Evolutionary conservation across 2,888 invertebrate genomes (phyloP), one percentile per base, ranked within the genome.

Genomic region (Meghimatium bilineatum): DNA sequence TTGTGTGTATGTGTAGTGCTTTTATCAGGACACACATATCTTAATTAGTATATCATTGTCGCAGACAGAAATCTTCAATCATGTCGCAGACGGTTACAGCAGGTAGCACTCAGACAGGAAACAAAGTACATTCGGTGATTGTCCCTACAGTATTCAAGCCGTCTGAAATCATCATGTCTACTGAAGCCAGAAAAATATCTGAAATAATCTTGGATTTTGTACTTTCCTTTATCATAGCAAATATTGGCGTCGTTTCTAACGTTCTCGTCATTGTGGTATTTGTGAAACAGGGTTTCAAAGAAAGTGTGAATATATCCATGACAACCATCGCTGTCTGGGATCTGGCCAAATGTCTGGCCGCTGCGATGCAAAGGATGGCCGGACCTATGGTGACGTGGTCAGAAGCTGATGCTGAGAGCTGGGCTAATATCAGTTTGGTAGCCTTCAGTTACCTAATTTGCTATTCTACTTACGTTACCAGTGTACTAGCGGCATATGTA

Each of bases 181-280:
- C 74, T 10, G 74, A 52, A 52, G 74, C 52, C 20, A 74, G 74
- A 56, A 74, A 34, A 34, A 52, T 74, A 52, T 52, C 74, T 74
- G 91, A 92, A 86, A 93, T 92, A 88, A 85, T 92, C 69, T 87
- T 92, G n/a, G 88, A 90, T 3, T 91, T 91, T 82, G 89, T 90
- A 1, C 87, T 90, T 82, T 89, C 91, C 78, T 78, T 71, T 20
- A 36, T 56, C 23, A 67, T 83, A 1, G 36, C 83, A 49, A 69
- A 69, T 12, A 32, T 83, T 36, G 78, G 77, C 29, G 71, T 83
- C 71, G 56, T 69, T 49, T 52, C 83, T 17, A 83, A 78, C 60
- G 32, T 78, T 26, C 56, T 83, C 0, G 71, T 90, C 84, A 82
- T 85, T 44, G 56, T 75, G n/a, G 76, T 82, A 1, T 82, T 82